Base-by-base conservation (phyloP, 1,140 invertebrate species). In the Meloidogyne exigua region DNA sequence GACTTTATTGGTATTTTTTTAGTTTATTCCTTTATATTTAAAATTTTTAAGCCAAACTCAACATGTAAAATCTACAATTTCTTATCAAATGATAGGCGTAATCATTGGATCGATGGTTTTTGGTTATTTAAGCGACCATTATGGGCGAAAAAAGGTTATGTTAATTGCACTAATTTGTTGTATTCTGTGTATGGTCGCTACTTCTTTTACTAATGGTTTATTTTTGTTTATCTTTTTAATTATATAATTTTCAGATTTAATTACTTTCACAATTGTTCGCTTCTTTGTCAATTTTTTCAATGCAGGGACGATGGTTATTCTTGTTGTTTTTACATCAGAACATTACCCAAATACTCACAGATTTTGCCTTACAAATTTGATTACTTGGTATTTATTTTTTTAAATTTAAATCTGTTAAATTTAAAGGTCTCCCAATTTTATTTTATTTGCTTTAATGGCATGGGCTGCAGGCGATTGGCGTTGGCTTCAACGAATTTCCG, bases 261-360 rank as follows among this genome's bases (percentile, higher is more conserved):
- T 81, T 13, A 39, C 49, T 25, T 82, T 82, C 39, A 82, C 81
- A 18, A 72, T 81, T 67, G 63, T 66, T 7, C 75, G 81, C 13
- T 84, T 82, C 44, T 62, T 82, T 21, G 82, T 84, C 26, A 74
- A 76, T 10, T 23, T 84, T n/a, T 84, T 82, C 39, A 82, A 82
- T 36, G 81, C 76, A 0, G 83, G 82, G 0, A 82, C 79, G 7
- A 82, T 82, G 68, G 78, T 32, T 44, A 82, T 73, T 67, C 65
- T 84, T 66, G 71, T 84, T 18, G 78, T 84, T 26, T 82, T 84
- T 26, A 81, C 42, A 4, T 77, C 83, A 5, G 81, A 82, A 36
- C 83, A 84, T 44, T 72, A 83, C 18, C 81, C 81, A 13, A 82
- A 82, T 32, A 76, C 80, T 18, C 64, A 82, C 74, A 82, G 81